Evolutionary conservation across 2,888 invertebrate species (phyloP).

Genomic region (Hypolimnas misippus): DNA sequence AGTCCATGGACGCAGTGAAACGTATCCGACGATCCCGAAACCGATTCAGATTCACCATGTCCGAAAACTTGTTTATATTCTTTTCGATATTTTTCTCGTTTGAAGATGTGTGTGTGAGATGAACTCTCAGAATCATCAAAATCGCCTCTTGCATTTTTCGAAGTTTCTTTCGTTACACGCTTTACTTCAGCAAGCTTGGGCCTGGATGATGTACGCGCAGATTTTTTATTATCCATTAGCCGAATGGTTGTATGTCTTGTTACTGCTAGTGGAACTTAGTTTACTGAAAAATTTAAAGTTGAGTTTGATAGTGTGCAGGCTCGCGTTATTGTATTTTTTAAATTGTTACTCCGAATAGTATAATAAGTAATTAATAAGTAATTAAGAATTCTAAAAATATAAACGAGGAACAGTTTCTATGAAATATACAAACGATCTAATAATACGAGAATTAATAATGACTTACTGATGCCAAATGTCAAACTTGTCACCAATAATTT

Average conservation of each 20-base stretch:
- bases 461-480: too few species aligned
- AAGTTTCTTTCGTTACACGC: constrained; percentile 9
- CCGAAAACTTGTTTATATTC: constrained; percentile 53
- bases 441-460: too few species aligned
- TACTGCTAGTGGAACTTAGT: not conserved
- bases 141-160: constrained; percentile 48
- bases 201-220: constrained; percentile 38
- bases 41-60: constrained; percentile 55
- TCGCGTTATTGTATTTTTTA: too few species aligned
- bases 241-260: not conserved
- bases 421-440: too few species aligned
- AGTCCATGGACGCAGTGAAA: constrained; percentile 61
- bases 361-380: too few species aligned
- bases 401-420: too few species aligned
- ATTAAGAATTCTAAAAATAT: too few species aligned
- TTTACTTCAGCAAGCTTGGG: not conserved
- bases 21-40: constrained; percentile 60
- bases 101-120: constrained; percentile 63
- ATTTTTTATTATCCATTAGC: constrained; percentile 47
- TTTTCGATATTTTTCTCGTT: constrained; percentile 46
- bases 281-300: not conserved
- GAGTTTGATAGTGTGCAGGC: not conserved
- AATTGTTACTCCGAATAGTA: too few species aligned
- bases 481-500: too few species aligned
- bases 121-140: constrained; percentile 50